Base-by-base conservation (phyloP, 2,797 vertebrate genomes). In the Paramormyrops hopkinsi region DNA sequence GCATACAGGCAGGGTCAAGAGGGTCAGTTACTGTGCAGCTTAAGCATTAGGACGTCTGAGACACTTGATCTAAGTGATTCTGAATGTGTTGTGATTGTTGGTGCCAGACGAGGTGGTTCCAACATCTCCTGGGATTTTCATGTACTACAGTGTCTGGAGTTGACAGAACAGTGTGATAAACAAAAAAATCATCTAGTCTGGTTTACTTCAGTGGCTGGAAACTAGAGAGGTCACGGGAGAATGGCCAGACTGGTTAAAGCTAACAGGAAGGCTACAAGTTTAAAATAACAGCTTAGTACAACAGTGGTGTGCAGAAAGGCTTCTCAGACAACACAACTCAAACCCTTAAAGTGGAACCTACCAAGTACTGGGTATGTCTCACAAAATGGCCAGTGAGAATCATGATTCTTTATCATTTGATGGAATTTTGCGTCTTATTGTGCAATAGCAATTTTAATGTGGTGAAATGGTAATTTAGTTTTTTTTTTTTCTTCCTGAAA, bases 161-260 rank as follows among this genome's bases (percentile, higher is more conserved):
- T 69, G 25, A 12, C 62, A 33, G 62, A 69, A 14, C 62, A 33
- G 11, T 14, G 65, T 4, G 29, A 69, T 69, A 69, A 69, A 69
- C 65, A 69, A 37, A 69, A 59, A 59, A 69, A 69, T 33, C 65
- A 33, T 69, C 65, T 69, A 69, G 65, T 92, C 91, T 69, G 65
- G 65, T 29, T 69, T 69, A 69, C 29, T 33, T 69, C 25, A 33
- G 25, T 17, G 65, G 29, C 25, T 69, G 29, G 65, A 33, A 69
- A 69, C 65, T 4, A 33, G 65, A 69, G 65, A 69, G 11, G 65
- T 69, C 65, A 69, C 29, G 0, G 65, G 29, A 69, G 25, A 69
- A 69, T 14, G 65, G 65, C 11, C 65, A 37, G 65, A 33, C 65
- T 33, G 12, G 29, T 37, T 69, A 69, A 69, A 69, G 12, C 65